Conservation (phyloP, 2,113 vertebrate species). For the Cololabis saira region DNA sequence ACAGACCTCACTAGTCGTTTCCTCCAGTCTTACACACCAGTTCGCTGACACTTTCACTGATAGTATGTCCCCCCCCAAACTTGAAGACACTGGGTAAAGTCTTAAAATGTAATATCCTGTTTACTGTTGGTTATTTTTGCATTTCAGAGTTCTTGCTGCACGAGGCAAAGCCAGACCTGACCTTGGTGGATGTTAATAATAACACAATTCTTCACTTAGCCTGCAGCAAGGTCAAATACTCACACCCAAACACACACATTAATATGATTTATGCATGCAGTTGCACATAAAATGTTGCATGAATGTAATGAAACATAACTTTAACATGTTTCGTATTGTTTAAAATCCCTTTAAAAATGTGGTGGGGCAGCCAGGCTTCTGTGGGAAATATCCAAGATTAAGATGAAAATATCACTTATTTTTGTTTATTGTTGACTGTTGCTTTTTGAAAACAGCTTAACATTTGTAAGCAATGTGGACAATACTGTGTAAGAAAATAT, state of each 20-base stretch:
- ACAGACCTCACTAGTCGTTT: background rate
- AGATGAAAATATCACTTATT: no score
- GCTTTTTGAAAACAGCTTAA: no score
- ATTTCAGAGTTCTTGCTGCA: constrained; percentile 91
- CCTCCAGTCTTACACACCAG: no score
- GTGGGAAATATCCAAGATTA: no score
- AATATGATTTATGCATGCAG: constrained; percentile 26
- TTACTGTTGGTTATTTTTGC: constrained; percentile 41
- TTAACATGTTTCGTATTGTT: no score
- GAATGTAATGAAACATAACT: constrained; percentile 1
- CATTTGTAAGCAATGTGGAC: background rate
- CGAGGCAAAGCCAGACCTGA: constrained; percentile 90
- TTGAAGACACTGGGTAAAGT: background rate
- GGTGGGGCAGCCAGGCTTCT: no score
- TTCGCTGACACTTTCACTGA: no score
- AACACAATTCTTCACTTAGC: constrained; percentile 98
- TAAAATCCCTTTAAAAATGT: no score
- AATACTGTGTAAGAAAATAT: background rate
- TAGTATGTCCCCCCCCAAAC: background rate
- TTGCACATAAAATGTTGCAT: constrained; percentile 21
- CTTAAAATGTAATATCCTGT: background rate
- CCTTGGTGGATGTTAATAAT: constrained; percentile 92
- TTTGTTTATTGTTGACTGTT: background rate
- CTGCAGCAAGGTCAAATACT: constrained; percentile 90
- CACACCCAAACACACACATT: constrained; percentile 20